Base-by-base conservation (phyloP, 2,888 invertebrate genomes). In the Alloplasta piceator region DNA sequence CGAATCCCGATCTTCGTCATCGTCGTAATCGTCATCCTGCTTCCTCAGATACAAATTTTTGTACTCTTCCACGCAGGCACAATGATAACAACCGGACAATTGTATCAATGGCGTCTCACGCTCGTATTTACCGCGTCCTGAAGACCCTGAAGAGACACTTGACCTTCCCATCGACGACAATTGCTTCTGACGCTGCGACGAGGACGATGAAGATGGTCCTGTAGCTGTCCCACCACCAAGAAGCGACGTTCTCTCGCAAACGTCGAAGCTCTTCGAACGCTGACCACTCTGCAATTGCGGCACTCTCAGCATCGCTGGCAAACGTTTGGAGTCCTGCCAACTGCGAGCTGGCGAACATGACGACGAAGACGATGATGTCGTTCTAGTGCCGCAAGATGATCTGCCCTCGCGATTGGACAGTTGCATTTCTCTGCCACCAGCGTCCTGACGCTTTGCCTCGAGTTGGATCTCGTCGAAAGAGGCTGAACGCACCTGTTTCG, bases 381-480 rank as follows among this genome's bases (percentile, higher is more conserved):
- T 85, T 26, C 84, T 84, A 9, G 85, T 80, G 5, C 81, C 82
- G 1, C 82, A 77, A 6, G 80, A 75, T n/a, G 72, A 70, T 36
- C 43, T 74, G 0, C n/a, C 63, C 6, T 72, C 80, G 48, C 38
- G 74, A 67, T 84, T 39, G 38, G 80, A n/a, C n/a, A n/a, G 70
- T 67, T 85, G 70, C 73, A 85, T 67, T 56, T 86, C 84, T 71
- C 81, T 78, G 80, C 79, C 67, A 60, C 63, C 70, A 88, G 82
- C 92, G 80, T 93, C 93, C 80, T 94, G 93, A 76, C 96, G 95
- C 88, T 96, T 95, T 72, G 96, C 95, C 90, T 96, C 96, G 91
- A 97, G 91, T 91, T 97, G 96, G 91, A 97, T 97, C 93, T 97
- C 97, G 93, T 97, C 97, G 93, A 97, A 97, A 84, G 97, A 97